Evolutionary conservation across 2,888 invertebrate genomes (phyloP).

Genomic region (Tachystola acroxantha): DNA sequence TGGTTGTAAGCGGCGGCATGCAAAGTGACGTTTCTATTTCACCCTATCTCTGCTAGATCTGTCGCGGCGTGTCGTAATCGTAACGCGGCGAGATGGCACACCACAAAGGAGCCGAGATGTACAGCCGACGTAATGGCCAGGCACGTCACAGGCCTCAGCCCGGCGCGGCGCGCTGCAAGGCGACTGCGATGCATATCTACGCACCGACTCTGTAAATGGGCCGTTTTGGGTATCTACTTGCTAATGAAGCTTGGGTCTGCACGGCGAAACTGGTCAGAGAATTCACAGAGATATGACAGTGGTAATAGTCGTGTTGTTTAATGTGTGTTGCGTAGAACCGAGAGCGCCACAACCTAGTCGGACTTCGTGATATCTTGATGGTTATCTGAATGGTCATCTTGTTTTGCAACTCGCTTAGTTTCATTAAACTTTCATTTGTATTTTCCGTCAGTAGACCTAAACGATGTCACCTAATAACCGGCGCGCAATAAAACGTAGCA

Average conservation of each 20-base stretch:
- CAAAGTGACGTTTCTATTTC: slow-evolving; percentile 74
- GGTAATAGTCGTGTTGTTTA: slow-evolving; percentile 50
- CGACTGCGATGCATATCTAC: slow-evolving; percentile 71
- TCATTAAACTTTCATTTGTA: no score
- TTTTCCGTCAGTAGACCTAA: no score
- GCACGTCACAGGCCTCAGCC: slow-evolving; percentile 58
- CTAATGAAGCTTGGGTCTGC: slow-evolving; percentile 66
- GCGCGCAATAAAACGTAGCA: no score
- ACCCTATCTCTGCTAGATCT: slow-evolving; percentile 67
- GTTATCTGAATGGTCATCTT: not conserved
- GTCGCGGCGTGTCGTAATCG: slow-evolving; percentile 69
- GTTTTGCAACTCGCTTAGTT: no score
- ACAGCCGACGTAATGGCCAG: slow-evolving; percentile 62
- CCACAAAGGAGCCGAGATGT: slow-evolving; percentile 73
- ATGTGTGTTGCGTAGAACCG: slow-evolving; percentile 35
- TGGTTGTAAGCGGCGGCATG: slow-evolving; percentile 56
- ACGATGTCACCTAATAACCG: no score
- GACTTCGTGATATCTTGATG: not conserved
- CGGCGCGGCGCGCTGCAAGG: slow-evolving; percentile 43
- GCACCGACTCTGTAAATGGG: slow-evolving; percentile 69
- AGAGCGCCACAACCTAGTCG: no score
- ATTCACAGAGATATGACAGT: slow-evolving; percentile 64
- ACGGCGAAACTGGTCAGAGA: slow-evolving; percentile 61
- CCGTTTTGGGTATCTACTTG: slow-evolving; percentile 74
- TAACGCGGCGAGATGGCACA: slow-evolving; percentile 62